phyloP scores from a whole-genome alignment of 1,140 invertebrate species.

The Drosophila sulfurigaster region DNA sequence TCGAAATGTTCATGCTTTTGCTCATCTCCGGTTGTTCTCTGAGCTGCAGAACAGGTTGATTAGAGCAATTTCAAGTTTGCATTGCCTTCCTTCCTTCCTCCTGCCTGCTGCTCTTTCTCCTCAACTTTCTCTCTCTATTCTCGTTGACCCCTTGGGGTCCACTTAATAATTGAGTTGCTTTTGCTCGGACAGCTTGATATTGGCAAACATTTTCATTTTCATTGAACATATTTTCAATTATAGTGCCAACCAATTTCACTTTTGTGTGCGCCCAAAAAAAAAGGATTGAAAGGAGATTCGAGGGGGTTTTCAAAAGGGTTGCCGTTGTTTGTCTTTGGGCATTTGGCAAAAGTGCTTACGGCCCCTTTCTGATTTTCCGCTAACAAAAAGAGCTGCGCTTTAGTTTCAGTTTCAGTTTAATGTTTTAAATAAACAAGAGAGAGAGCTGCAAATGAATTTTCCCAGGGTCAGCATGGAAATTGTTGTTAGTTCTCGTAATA shows the following conservation, averaged over 20 bases:
- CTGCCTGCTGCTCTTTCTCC: not conserved
- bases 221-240: slow-evolving; percentile 76
- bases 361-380: not conserved
- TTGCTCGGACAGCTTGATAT: slow-evolving; percentile 26
- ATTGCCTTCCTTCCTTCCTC: not conserved
- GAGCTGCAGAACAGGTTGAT: not conserved
- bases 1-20: not conserved
- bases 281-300: not conserved
- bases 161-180: slow-evolving; percentile 66
- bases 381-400: slow-evolving; percentile 7
- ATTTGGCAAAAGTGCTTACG: slow-evolving; percentile 9
- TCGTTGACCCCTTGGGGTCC: slow-evolving; percentile 8
- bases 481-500: slow-evolving; percentile 20
- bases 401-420: slow-evolving; percentile 25
- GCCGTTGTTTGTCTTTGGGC: slow-evolving; percentile 18
- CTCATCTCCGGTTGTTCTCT: not conserved
- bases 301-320: slow-evolving; percentile 8
- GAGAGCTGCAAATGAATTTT: slow-evolving; percentile 27
- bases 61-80: slow-evolving; percentile 10
- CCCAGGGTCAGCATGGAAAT: slow-evolving; percentile 7
- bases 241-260: slow-evolving; percentile 53
- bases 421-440: slow-evolving; percentile 43
- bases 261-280: slow-evolving; percentile 25
- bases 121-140: not conserved
- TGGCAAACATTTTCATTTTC: slow-evolving; percentile 64